Conservation (phyloP, 2,797 vertebrate genomes). For the Enteromius treurensis region DNA sequence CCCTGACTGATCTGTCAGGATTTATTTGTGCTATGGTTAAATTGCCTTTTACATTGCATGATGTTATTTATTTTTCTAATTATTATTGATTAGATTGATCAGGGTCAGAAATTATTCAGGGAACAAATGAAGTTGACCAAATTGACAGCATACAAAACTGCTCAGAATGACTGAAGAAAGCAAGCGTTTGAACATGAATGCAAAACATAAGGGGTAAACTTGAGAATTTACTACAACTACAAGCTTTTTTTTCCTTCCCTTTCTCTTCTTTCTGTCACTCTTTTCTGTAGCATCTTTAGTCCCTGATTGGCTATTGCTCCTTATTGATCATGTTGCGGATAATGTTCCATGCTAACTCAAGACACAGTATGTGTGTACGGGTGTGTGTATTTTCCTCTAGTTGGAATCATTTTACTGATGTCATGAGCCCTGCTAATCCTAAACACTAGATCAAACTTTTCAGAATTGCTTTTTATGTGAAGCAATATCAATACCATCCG, state of each 20-base stretch:
- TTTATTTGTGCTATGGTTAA: background rate
- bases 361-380: conserved; percentile 21
- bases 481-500: conserved; percentile 60
- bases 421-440: conserved; percentile 59
- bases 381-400: conserved; percentile 38
- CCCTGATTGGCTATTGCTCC: conserved; percentile 59
- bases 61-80: conserved; percentile 2
- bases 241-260: conserved; percentile 17
- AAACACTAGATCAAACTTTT: conserved; percentile 60
- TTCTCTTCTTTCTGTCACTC: conserved; percentile 7
- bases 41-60: background rate
- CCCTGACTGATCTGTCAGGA: background rate
- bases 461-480: conserved; percentile 59
- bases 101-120: background rate
- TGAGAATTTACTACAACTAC: background rate
- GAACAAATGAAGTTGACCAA: background rate
- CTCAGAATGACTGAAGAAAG: conserved; percentile 1
- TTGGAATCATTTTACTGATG: conserved; percentile 58
- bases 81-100: background rate
- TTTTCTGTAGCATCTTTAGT: conserved; percentile 40
- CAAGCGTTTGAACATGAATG: background rate
- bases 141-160: no score
- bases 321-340: conserved; percentile 63
- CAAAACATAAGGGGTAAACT: background rate
- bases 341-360: conserved; percentile 52